phyloP scores from a whole-genome alignment of 2,797 vertebrate genomes.

The Acestrorhynchus altus region DNA sequence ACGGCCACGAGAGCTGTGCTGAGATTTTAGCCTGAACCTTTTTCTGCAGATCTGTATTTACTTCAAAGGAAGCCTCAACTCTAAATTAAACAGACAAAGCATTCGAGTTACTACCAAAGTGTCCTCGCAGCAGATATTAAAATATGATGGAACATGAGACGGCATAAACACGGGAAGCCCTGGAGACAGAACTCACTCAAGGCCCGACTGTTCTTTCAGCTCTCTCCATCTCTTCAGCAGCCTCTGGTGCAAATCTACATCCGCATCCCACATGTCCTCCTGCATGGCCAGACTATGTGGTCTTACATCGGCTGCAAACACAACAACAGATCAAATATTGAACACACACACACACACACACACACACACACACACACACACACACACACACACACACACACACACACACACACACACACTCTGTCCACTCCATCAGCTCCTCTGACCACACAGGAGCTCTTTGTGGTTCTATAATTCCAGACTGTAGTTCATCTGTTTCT shows the following conservation, averaged over 20 bases:
- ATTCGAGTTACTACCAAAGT: conserved; percentile 28
- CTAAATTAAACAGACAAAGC: conserved; percentile 67
- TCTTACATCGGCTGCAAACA: conserved; percentile 84
- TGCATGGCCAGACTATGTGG: conserved; percentile 86
- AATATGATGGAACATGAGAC: background rate
- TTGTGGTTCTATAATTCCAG: no score
- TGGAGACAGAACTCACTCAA: conserved; percentile 78
- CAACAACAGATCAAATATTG: background rate
- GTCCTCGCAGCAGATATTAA: background rate
- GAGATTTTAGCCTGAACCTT: conserved; percentile 89
- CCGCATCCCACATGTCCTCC: conserved; percentile 92
- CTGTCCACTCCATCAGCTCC: no score
- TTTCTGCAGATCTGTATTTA: conserved; percentile 97
- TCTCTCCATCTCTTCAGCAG: conserved; percentile 90
- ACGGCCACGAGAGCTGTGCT: conserved; percentile 92
- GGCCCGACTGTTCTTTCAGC: conserved; percentile 84
- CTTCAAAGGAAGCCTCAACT: conserved; percentile 89
- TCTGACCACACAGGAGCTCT: no score
- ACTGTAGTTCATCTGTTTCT: no score
- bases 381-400: no score
- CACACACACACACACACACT: no score
- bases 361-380: background rate
- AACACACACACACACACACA: background rate
- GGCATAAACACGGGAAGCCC: background rate
- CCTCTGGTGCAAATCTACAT: conserved; percentile 92